Evolutionary conservation across 2,797 vertebrate genomes (phyloP).

Genomic region (Enteromius argenteus): DNA sequence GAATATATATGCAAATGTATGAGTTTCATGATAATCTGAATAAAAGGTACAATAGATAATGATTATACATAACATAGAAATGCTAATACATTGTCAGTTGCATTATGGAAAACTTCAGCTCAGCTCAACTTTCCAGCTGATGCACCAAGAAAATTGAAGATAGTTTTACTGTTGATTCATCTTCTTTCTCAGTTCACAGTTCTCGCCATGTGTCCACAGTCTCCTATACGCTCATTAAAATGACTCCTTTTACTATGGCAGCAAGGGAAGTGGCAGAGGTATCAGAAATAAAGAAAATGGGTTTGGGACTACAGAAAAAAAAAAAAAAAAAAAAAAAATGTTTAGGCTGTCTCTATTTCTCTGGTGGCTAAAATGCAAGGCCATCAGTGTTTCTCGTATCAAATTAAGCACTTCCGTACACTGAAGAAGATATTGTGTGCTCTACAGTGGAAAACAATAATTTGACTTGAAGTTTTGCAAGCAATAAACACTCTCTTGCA

Average conservation of each 20-base stretch:
- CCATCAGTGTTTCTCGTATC: slow-evolving; percentile 4
- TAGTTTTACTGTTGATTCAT: slow-evolving; percentile 1
- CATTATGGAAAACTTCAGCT: slow-evolving; percentile 4
- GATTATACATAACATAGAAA: background rate
- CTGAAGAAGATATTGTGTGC: background rate
- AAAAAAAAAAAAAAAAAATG: background rate
- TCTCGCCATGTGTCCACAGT: background rate
- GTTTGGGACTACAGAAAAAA: background rate
- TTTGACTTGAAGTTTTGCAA: background rate
- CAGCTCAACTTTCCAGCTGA: background rate
- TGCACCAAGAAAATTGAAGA: background rate
- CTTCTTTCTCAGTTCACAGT: background rate
- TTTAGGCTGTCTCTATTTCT: background rate
- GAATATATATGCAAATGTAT: background rate
- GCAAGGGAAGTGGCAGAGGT: background rate
- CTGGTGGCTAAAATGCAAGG: background rate
- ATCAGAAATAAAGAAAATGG: background rate
- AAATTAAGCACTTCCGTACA: slow-evolving; percentile 9
- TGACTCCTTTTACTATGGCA: background rate
- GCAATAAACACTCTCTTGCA: background rate
- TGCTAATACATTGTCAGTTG: background rate
- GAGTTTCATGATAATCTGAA: background rate
- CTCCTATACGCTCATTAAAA: slow-evolving; percentile 3
- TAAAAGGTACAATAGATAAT: background rate
- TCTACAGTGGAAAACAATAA: background rate